Conservation (phyloP, 2,797 vertebrate species). For the Octomys mimax region DNA sequence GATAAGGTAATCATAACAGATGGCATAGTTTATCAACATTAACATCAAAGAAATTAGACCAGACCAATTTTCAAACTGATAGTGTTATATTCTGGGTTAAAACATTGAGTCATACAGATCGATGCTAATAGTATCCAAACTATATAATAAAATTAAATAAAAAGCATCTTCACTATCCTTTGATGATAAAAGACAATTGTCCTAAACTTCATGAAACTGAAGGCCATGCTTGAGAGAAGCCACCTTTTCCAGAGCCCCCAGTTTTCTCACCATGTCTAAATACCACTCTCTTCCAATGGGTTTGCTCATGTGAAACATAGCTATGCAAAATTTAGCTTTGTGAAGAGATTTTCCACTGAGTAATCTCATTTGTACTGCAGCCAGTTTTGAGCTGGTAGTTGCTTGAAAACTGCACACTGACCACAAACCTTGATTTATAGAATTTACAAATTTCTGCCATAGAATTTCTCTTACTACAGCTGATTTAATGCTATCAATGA, state of each 20-base stretch:
- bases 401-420: neutral
- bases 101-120: neutral
- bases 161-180: neutral
- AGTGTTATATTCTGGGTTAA: neutral
- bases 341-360: neutral
- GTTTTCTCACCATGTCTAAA: neutral
- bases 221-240: neutral
- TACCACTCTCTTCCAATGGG: neutral
- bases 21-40: neutral
- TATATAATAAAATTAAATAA: constrained; percentile 10
- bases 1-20: constrained; percentile 32
- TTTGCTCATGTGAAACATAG: neutral
- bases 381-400: neutral
- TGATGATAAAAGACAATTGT: neutral
- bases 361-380: neutral
- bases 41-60: constrained; percentile 8
- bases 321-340: neutral
- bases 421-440: neutral
- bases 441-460: neutral
- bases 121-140: constrained; percentile 37
- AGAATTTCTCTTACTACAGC: neutral
- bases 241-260: neutral
- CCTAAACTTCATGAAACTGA: neutral
- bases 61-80: neutral
- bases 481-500: constrained; percentile 5